Evolutionary conservation across 1,140 invertebrate species (phyloP), one percentile per base, ranked within the genome.

Genomic region (Pararge aegeria): DNA sequence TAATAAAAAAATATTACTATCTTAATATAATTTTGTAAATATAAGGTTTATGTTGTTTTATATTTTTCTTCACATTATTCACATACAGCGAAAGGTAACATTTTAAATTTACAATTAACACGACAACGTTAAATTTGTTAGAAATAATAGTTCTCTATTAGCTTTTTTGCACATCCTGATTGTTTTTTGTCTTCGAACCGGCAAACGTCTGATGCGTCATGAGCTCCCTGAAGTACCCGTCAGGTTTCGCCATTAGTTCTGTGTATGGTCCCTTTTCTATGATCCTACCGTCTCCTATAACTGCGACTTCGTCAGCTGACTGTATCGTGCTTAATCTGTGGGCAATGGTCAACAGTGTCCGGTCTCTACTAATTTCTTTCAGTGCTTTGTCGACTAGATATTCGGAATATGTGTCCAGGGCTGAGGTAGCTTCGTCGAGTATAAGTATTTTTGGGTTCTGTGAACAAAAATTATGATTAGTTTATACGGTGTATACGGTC

Each of bases 321-420:
- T 96, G 94, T 61, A 99, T 97, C 0, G 97, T 98, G 66, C 97
- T 98, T 6, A 99, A 89, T 53, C 98, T 91, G 78, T 98, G 97
- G 9, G 98, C 97, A 66, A 99, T 98, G 0, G 97, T 97, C 4
- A 98, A 83, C 0, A 98, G 96, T 1, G 97, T 98, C 44, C 97
- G 92, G 34, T 90, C 87, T 90, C 94, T 93, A 48, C 95, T 93
- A 1, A 96, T 94, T 48, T 93, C 91, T 70, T 98, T 96, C 16
- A 98, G 83, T 5, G 97, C 96, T 75, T 96, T 94, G 75, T 97
- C 96, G 2, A 98, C 96, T 68, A 96, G 91, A 76, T 93, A 93
- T 89, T 98, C 97, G 6, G 96, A 98, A 73, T 97, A 95, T 0
- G 97, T 93, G 90, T 98, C 97, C 63, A 99, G 83, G 0, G 97